Conservation (phyloP, 2,888 invertebrate genomes). For the Terebella lapidaria region DNA sequence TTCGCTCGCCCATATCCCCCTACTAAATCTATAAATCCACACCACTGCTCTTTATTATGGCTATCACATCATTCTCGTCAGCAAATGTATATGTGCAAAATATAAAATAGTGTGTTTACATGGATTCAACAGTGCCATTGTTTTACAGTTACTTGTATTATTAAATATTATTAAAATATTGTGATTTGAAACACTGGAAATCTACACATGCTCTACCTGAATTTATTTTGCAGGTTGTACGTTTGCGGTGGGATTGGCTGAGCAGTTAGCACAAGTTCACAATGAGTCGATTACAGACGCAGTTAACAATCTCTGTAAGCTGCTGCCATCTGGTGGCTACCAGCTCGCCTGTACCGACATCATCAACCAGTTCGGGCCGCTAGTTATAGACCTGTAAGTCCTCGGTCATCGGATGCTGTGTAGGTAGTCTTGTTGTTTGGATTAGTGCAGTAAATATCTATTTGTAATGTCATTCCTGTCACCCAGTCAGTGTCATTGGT, state of each 20-base stretch:
- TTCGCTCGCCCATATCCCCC: too few species aligned
- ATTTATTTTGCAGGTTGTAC: conserved; percentile 34
- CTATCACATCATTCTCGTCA: too few species aligned
- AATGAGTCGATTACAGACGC: conserved; percentile 33
- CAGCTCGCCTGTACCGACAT: neutral
- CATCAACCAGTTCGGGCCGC: neutral
- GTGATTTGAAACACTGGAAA: too few species aligned
- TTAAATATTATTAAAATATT: too few species aligned
- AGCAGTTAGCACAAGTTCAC: conserved; percentile 37
- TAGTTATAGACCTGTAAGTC: neutral
- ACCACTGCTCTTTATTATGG: too few species aligned
- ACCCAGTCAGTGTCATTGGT: neutral
- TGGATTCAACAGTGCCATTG: too few species aligned
- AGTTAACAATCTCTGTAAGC: conserved; percentile 31
- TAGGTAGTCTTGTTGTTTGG: neutral
- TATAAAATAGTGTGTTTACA: too few species aligned
- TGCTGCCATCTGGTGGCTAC: neutral
- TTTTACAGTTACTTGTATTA: too few species aligned
- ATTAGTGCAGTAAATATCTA: neutral
- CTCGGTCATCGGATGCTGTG: too few species aligned
- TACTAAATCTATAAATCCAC: too few species aligned
- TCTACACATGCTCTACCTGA: neutral
- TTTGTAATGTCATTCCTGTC: neutral
- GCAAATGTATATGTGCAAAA: too few species aligned
- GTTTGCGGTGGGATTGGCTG: conserved; percentile 31